A percentile compares a stretch with the other conserved stretches of the same genome.
phyloP scores from a whole-genome alignment of 2,113 vertebrate genomes.

The Sylvietta virens region DNA sequence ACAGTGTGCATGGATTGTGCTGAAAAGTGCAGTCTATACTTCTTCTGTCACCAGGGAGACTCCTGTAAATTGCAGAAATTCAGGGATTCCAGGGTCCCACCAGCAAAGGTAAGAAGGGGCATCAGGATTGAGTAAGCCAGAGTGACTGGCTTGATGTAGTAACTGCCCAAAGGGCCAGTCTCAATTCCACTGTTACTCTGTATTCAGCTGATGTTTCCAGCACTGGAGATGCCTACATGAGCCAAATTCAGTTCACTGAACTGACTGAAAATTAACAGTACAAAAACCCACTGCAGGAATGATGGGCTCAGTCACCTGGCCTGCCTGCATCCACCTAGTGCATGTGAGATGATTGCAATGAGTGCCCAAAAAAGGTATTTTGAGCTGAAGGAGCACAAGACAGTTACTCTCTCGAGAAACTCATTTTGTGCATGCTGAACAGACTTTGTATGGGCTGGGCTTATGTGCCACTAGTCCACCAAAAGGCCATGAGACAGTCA shows the following conservation, averaged over 20 bases:
- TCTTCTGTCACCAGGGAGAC: background rate
- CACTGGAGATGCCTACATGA: background rate
- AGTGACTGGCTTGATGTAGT: background rate
- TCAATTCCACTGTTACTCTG: background rate
- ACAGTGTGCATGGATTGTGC: rapidly evolving
- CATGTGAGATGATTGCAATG: background rate
- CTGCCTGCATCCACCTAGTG: background rate
- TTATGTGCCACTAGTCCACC: rapidly evolving
- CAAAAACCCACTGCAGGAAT: background rate
- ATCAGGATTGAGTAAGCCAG: background rate
- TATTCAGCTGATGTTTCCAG: background rate
- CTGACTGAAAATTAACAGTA: background rate
- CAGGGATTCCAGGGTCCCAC: background rate
- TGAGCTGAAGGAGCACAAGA: background rate
- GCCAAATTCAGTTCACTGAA: background rate
- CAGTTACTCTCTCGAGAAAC: background rate
- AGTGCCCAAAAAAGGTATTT: background rate
- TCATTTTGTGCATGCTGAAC: background rate
- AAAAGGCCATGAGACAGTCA: background rate
- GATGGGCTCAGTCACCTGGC: background rate
- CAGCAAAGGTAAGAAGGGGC: background rate
- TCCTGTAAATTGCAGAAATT: background rate
- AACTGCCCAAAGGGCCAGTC: background rate
- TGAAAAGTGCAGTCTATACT: background rate
- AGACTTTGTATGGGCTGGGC: background rate